Conservation (phyloP, 1,140 invertebrate genomes). For the Mizuhopecten yessoensis region DNA sequence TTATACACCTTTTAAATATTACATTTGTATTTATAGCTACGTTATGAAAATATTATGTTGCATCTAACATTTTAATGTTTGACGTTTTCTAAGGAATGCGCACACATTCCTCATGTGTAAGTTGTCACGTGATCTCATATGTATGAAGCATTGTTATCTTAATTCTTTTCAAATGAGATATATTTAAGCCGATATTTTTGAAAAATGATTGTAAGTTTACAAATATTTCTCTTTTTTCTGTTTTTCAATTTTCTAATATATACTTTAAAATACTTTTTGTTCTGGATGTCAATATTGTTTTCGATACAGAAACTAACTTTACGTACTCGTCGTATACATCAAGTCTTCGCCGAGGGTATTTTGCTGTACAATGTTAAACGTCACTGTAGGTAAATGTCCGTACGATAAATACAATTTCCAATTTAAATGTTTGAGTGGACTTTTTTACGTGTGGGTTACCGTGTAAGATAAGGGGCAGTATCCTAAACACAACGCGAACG, state of each 20-base stretch:
- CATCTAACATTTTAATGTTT: not conserved
- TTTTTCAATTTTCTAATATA: too few species aligned
- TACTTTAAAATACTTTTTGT: too few species aligned
- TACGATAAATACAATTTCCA: not conserved
- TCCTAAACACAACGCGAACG: not conserved
- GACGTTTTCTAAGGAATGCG: not conserved
- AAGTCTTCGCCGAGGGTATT: not conserved
- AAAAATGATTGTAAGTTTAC: too few species aligned
- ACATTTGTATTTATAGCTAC: too few species aligned
- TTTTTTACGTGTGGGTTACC: not conserved
- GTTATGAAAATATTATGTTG: not conserved
- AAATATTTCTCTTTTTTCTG: too few species aligned
- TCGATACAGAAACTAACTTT: not conserved
- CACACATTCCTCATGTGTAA: not conserved
- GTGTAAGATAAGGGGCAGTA: not conserved
- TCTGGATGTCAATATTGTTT: not conserved
- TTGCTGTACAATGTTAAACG: not conserved
- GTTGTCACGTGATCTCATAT: not conserved
- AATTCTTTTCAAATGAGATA: not conserved
- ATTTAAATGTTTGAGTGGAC: conserved; percentile 2
- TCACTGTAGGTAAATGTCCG: not conserved
- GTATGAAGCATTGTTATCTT: not conserved
- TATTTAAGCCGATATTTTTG: too few species aligned
- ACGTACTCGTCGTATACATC: not conserved
- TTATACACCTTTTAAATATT: too few species aligned